phyloP scores from a whole-genome alignment of 2,888 invertebrate species.

The Auanema sp. region DNA sequence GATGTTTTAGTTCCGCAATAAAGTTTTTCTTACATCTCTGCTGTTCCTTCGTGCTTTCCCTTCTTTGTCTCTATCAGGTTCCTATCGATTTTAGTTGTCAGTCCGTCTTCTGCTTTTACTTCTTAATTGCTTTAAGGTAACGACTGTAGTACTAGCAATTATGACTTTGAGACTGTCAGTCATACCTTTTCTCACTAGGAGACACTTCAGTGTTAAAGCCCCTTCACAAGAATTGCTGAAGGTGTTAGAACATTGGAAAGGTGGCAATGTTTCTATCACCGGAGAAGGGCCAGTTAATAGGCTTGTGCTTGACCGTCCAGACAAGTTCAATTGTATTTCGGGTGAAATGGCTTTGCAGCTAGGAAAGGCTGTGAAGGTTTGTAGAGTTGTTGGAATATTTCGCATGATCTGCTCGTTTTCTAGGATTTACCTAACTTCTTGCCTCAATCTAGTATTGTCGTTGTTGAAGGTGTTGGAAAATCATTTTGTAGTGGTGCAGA shows the following conservation, averaged over 20 bases:
- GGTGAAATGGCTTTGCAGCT: conserved; percentile 38
- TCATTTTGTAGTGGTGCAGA: conserved; percentile 43
- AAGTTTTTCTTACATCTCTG: too few relatives aligned
- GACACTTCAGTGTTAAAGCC: neutral
- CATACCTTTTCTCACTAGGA: too few relatives aligned
- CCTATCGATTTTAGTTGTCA: too few relatives aligned
- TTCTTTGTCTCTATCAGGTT: too few relatives aligned
- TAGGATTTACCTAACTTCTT: neutral
- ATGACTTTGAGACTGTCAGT: too few relatives aligned
- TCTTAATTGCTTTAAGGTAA: too few relatives aligned
- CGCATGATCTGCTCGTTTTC: neutral
- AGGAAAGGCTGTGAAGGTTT: conserved; percentile 22
- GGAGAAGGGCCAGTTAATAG: conserved; percentile 10
- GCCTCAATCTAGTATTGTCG: conserved; percentile 16
- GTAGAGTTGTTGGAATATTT: neutral
- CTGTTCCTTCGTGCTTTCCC: too few relatives aligned
- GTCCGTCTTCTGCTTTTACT: too few relatives aligned
- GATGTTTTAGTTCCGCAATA: too few relatives aligned
- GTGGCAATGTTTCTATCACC: conserved; percentile 11
- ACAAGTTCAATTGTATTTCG: conserved; percentile 38
- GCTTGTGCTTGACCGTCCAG: conserved; percentile 33
- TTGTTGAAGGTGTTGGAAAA: conserved; percentile 31
- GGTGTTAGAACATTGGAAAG: conserved; percentile 11
- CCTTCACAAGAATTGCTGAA: conserved; percentile 11
- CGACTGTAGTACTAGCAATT: too few relatives aligned